Evolutionary conservation across 2,113 vertebrate genomes (phyloP).

Genomic region (Ardeotis arabs): DNA sequence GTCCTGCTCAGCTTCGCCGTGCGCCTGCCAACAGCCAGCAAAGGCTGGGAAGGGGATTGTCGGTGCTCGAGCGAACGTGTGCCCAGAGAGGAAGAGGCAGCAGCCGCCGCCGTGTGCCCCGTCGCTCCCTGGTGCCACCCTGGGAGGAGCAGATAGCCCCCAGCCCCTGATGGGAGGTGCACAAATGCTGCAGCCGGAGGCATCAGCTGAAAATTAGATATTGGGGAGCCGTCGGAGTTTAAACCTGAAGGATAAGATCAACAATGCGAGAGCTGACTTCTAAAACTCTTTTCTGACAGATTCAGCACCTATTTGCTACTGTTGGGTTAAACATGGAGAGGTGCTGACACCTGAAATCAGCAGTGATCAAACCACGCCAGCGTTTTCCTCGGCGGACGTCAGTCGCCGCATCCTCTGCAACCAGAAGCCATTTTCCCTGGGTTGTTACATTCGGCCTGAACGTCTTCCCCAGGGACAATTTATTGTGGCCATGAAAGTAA

Average conservation of each 20-base stretch:
- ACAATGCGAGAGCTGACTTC: fast-evolving
- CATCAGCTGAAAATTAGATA: fast-evolving
- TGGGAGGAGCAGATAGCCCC: fast-evolving
- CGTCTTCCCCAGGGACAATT: neutral
- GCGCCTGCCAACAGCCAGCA: neutral
- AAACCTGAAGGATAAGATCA: neutral
- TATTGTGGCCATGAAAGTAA: neutral
- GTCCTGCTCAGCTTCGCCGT: fast-evolving
- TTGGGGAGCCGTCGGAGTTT: fast-evolving
- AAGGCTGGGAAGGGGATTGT: neutral
- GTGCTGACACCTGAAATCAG: fast-evolving
- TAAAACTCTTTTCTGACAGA: neutral
- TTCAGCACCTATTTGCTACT: neutral
- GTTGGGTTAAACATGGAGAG: fast-evolving
- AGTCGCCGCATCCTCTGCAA: neutral
- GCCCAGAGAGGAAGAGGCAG: fast-evolving
- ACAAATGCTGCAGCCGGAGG: fast-evolving
- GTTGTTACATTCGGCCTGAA: neutral
- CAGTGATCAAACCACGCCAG: neutral
- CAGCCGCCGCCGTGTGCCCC: neutral
- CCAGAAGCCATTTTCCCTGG: neutral
- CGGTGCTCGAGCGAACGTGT: fast-evolving
- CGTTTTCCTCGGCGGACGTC: fast-evolving
- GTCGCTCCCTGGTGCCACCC: fast-evolving
- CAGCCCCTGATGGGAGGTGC: fast-evolving